phyloP scores from a whole-genome alignment of 2,113 vertebrate species.

The Physeter macrocephalus region DNA sequence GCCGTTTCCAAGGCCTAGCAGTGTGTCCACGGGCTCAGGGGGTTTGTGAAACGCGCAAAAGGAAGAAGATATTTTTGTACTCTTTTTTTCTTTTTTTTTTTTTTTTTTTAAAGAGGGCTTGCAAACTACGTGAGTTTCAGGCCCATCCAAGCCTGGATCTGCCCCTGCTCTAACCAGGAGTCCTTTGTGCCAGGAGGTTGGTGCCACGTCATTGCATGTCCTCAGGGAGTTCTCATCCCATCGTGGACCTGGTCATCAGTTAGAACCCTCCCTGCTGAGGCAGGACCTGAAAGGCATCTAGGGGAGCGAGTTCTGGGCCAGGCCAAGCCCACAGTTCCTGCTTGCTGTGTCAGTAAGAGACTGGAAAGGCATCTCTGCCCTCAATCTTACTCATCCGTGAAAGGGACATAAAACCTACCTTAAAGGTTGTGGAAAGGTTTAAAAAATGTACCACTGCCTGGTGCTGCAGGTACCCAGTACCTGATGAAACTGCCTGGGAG shows the following conservation, averaged over 20 bases:
- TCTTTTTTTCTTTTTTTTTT: neutral
- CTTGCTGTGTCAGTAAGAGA: neutral
- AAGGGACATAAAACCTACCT: neutral
- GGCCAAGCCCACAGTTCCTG: neutral
- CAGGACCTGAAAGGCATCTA: neutral
- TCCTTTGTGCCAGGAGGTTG: neutral
- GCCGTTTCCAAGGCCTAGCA: neutral
- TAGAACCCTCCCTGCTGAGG: neutral
- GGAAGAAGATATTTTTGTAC: constrained; percentile 17
- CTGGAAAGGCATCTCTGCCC: neutral
- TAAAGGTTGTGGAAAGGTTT: neutral
- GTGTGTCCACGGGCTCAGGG: neutral
- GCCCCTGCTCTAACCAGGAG: neutral
- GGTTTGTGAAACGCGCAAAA: neutral
- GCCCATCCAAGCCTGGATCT: neutral
- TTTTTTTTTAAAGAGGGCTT: neutral
- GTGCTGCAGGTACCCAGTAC: no score
- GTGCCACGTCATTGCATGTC: rapidly evolving
- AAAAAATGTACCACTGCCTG: neutral
- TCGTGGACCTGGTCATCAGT: neutral
- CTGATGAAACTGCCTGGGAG: neutral
- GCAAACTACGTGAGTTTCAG: neutral
- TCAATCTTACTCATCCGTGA: neutral
- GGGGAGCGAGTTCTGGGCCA: neutral
- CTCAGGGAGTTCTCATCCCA: neutral